These are phyloP conservation scores for Erethizon dorsatum DNA, from an alignment of 2,797 vertebrate species.

Conservation along the genomic window DNA sequence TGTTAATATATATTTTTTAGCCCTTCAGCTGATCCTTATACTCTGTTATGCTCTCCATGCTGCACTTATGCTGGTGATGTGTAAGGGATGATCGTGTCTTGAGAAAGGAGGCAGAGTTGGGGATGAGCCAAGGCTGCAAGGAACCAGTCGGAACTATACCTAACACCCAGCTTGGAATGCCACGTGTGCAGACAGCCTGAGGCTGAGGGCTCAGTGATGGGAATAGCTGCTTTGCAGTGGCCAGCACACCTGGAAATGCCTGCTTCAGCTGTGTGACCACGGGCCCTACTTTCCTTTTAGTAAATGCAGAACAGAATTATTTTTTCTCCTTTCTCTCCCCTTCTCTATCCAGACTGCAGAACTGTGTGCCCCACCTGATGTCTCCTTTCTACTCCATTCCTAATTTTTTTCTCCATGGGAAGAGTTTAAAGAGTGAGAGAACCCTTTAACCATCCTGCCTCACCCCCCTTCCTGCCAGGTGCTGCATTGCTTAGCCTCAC, in stretches of 20 bases:
- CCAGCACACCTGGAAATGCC: background rate
- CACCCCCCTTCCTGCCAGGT: background rate
- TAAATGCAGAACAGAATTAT: background rate
- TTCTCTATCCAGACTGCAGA: background rate
- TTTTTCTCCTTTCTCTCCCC: background rate
- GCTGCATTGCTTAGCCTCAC: background rate
- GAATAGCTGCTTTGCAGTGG: background rate
- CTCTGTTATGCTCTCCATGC: background rate
- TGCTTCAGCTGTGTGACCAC: background rate
- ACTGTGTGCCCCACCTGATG: background rate
- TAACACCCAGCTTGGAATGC: background rate
- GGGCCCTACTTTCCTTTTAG: background rate
- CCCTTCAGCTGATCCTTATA: background rate
- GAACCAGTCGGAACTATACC: background rate
- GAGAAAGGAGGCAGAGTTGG: background rate
- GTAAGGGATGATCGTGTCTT: background rate
- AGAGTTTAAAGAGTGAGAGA: background rate
- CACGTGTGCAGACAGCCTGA: background rate
- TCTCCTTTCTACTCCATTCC: background rate
- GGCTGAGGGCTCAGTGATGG: background rate
- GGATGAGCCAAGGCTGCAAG: background rate
- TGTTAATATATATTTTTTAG: background rate
- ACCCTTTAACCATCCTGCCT: background rate
- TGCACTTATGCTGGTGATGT: background rate
- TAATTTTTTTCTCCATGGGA: background rate